Conservation (phyloP, 2,113 vertebrate genomes). For the Corythoichthys haematopterus region DNA sequence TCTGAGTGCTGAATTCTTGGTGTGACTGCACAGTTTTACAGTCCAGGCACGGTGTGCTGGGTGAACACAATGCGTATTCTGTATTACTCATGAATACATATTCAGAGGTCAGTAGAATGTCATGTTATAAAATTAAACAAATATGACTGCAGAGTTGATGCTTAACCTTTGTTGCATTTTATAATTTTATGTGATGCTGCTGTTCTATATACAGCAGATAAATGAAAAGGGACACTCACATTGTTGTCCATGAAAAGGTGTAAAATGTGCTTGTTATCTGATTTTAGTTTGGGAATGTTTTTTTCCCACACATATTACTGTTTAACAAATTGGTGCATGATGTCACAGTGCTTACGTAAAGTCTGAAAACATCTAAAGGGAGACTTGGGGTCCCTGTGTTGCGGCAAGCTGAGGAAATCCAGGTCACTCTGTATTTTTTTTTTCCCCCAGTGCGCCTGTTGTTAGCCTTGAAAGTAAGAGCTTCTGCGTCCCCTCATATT, state of each 20-base stretch:
- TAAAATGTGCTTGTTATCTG: slow-evolving; percentile 26
- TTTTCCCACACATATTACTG: not conserved
- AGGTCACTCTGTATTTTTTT: slow-evolving; percentile 46
- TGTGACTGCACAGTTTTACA: slow-evolving; percentile 52
- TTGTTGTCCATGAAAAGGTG: not conserved
- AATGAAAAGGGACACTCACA: slow-evolving; percentile 11
- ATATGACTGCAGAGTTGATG: slow-evolving; percentile 10
- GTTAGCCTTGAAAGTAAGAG: slow-evolving; percentile 44
- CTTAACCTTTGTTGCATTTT: slow-evolving; percentile 1
- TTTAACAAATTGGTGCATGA: slow-evolving; percentile 15
- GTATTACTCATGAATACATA: slow-evolving; percentile 51
- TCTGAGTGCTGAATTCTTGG: slow-evolving; percentile 56
- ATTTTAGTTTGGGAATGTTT: slow-evolving; percentile 14
- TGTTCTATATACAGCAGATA: slow-evolving; percentile 22
- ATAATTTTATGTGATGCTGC: slow-evolving; percentile 10
- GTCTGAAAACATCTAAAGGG: slow-evolving; percentile 43
- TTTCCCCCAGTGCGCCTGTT: slow-evolving; percentile 50
- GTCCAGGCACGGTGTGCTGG: slow-evolving; percentile 59
- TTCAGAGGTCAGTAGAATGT: not conserved
- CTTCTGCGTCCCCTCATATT: slow-evolving; percentile 21
- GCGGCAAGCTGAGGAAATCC: slow-evolving; percentile 53
- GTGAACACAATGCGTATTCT: slow-evolving; percentile 42
- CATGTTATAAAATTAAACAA: slow-evolving; percentile 36
- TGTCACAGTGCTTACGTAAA: slow-evolving; percentile 52
- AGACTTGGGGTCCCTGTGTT: slow-evolving; percentile 33